phyloP scores from a whole-genome alignment of 2,113 vertebrate species.

The Hippolais icterina region DNA sequence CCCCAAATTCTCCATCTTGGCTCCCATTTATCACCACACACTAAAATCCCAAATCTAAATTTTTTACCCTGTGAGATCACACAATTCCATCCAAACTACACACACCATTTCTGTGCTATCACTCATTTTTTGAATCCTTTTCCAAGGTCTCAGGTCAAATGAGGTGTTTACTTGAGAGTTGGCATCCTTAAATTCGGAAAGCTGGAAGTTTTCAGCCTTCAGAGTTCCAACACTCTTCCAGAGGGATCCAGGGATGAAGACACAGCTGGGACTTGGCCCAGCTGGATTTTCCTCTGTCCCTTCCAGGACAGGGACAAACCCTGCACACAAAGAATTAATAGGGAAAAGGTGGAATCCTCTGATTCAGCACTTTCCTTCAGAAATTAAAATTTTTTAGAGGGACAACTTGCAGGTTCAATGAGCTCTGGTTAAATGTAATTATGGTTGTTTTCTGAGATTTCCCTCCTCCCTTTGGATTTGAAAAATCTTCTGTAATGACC shows the following conservation, averaged over 20 bases:
- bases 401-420: slow-evolving; percentile 11
- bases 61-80: too few species aligned
- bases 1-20: too few species aligned
- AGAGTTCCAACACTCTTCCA: too few species aligned
- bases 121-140: too few species aligned
- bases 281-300: not conserved
- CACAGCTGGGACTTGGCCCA: not conserved
- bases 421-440: slow-evolving; percentile 24
- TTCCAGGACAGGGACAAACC: not conserved
- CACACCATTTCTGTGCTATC: too few species aligned
- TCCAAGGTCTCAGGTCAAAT: too few species aligned
- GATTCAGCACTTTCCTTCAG: slow-evolving; percentile 24
- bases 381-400: slow-evolving; percentile 26
- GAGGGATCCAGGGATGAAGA: not conserved
- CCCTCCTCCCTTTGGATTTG: not conserved
- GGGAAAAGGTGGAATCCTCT: not conserved
- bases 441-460: not conserved
- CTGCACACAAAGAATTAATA: not conserved
- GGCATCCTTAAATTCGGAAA: too few species aligned
- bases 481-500: not conserved
- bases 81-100: too few species aligned
- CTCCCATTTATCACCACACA: too few species aligned
- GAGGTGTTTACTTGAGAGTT: too few species aligned
- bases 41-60: too few species aligned
- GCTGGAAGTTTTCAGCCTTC: too few species aligned